phyloP scores from a whole-genome alignment of 64 coral and sea anemone genomes.

The Trachythela sp. region DNA sequence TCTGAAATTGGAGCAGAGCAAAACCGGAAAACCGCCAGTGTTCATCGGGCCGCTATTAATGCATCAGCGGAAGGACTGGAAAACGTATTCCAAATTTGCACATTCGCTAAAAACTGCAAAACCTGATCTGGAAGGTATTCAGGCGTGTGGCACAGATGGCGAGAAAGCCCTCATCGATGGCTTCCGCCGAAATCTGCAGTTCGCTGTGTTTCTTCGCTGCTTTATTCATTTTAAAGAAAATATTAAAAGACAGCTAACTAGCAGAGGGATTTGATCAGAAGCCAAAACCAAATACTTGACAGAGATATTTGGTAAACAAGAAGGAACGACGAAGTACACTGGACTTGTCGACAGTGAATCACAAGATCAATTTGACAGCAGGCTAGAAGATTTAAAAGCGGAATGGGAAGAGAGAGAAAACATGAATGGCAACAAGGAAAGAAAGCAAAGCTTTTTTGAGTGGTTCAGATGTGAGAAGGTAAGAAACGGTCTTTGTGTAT shows the following conservation, averaged over 20 bases:
- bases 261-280: not conserved
- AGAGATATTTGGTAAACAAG: constrained; percentile 15
- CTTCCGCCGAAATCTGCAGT: not conserved
- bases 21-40: constrained; percentile 38
- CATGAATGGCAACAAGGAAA: not conserved
- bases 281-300: not conserved
- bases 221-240: constrained; percentile 29
- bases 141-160: constrained; percentile 36
- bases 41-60: constrained; percentile 54
- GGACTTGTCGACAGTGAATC: not conserved
- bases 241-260: not conserved
- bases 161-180: constrained; percentile 22
- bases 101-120: constrained; percentile 20
- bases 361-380: not conserved
- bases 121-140: constrained; percentile 9
- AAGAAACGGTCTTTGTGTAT: not conserved
- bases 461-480: not conserved
- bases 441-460: not conserved
- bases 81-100: constrained; percentile 47
- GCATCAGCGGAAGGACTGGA: constrained; percentile 52
- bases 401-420: not conserved
- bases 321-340: not conserved
- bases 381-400: not conserved
- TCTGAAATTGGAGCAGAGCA: constrained; percentile 23
- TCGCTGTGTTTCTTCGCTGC: constrained; percentile 23